Percentiles rank a stretch among this genome's conserved stretches.
phyloP scores from a whole-genome alignment of 2,888 invertebrate genomes.

The Drosophila rellima region DNA sequence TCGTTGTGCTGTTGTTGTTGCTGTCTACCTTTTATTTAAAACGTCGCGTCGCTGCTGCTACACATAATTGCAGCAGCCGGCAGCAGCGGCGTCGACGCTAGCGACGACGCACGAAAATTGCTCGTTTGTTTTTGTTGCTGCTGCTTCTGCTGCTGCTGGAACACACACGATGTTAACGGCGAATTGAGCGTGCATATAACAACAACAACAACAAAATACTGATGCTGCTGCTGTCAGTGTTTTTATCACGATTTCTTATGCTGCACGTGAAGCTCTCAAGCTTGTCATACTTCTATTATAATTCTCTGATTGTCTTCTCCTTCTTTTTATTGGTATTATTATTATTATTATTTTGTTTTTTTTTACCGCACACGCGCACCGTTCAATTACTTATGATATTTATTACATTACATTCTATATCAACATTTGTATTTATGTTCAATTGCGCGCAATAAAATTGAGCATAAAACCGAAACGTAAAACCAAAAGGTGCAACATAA shows the following conservation, averaged over 20 bases:
- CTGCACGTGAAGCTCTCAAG: conserved; percentile 57
- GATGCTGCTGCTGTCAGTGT: conserved; percentile 42
- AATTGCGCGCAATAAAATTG: conserved; percentile 16
- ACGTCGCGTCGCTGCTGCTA: conserved; percentile 50
- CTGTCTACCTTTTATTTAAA: conserved; percentile 65
- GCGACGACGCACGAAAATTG: conserved; percentile 60
- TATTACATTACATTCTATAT: conserved; percentile 8
- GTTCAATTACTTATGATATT: conserved; percentile 26
- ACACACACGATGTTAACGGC: conserved; percentile 62
- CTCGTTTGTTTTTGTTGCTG: conserved; percentile 50
- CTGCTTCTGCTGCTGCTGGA: conserved; percentile 31
- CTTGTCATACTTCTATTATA: conserved; percentile 50
- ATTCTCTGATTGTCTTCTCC: conserved; percentile 52
- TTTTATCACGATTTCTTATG: conserved; percentile 65
- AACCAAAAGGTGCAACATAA: conserved; percentile 23
- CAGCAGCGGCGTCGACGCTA: conserved; percentile 57
- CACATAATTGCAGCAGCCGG: conserved; percentile 60
- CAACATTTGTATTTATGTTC: conserved; percentile 3
- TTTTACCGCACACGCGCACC: conserved; percentile 47
- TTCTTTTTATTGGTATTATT: conserved; percentile 6
- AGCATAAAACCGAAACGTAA: conserved; percentile 21
- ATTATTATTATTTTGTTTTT: conserved; percentile 36
- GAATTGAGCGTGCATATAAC: conserved; percentile 51
- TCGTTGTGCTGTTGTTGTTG: conserved; percentile 23
- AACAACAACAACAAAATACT: conserved; percentile 38